These are phyloP conservation scores for Cynocephalus volans DNA, from an alignment of 2,113 vertebrate genomes.

Conservation along the genomic window DNA sequence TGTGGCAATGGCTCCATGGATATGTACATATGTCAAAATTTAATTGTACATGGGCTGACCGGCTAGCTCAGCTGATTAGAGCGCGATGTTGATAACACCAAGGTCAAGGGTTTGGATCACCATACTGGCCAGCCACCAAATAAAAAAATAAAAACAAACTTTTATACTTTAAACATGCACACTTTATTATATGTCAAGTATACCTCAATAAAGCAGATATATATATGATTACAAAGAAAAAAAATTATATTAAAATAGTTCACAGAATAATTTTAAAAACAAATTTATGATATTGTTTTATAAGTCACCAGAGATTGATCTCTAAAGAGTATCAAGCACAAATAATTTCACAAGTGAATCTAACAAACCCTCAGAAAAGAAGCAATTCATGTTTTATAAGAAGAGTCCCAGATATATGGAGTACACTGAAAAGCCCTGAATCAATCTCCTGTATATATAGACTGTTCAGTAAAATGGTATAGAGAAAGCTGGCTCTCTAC, in stretches of 20 bases:
- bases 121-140: too few relatives aligned
- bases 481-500: neutral
- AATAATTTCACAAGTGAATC: neutral
- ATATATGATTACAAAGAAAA: neutral
- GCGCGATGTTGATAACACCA: too few relatives aligned
- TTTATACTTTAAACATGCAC: too few relatives aligned
- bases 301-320: neutral
- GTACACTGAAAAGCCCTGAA: neutral
- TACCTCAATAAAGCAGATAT: neutral
- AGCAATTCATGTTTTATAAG: neutral
- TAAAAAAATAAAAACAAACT: too few relatives aligned
- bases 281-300: neutral
- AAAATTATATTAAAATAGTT: neutral
- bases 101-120: too few relatives aligned
- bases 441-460: neutral
- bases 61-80: too few relatives aligned
- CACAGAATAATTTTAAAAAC: neutral
- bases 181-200: neutral
- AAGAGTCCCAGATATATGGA: neutral
- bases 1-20: neutral
- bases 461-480: neutral
- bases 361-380: neutral
- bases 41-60: too few relatives aligned
- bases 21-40: too few relatives aligned
- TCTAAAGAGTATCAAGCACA: neutral